Base-by-base conservation (phyloP, 2,797 vertebrate species). In the Alca torda region DNA sequence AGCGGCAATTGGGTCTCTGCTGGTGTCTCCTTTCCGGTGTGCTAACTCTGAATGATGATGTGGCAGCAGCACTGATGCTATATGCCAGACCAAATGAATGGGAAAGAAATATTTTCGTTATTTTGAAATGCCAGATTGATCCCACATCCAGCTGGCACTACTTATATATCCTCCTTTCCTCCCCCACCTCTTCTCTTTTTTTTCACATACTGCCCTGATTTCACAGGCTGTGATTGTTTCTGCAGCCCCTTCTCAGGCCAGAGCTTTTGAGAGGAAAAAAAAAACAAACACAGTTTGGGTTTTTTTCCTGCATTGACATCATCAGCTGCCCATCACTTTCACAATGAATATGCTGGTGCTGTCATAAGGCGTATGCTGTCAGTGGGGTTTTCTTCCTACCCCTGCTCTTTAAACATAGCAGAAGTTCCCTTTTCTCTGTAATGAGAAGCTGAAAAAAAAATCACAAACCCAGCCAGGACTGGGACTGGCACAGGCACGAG, bases 51-150 rank as follows among this genome's bases (percentile, higher is more conserved):
- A 76, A 67, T 57, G 90, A 69, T 26, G 21, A 72, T 92, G 95
- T 92, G 87, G 88, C 90, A 95, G 59, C 48, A 72, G 77, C 0
- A 0, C 37, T 76, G 93, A 24, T 70, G 77, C 25, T 93, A 68
- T 56, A 25, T 85, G 88, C 90, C 95, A 95, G 88, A 89, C 74
- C 37, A 84, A 95, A 89, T 93, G 89, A 95, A 93, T 83, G 61
- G 72, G 75, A 89, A 92, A 63, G 17, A 84, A 96, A 93, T 93
- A 95, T 97, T 96, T 95, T 90, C 59, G 45, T 89, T 70, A 76
- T 96, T 91, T 95, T 97, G 80, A 93, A 91, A 73, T 86, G 95
- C 57, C 91, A 87, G 83, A 93, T 84, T 64, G 65, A 89, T 94
- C 95, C 93, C 59, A 56, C 84, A 65, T 94, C 72, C 90, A 85